These are phyloP conservation scores for Gallinago stenura DNA, from an alignment of 2,797 vertebrate species.

Conservation along the genomic window DNA sequence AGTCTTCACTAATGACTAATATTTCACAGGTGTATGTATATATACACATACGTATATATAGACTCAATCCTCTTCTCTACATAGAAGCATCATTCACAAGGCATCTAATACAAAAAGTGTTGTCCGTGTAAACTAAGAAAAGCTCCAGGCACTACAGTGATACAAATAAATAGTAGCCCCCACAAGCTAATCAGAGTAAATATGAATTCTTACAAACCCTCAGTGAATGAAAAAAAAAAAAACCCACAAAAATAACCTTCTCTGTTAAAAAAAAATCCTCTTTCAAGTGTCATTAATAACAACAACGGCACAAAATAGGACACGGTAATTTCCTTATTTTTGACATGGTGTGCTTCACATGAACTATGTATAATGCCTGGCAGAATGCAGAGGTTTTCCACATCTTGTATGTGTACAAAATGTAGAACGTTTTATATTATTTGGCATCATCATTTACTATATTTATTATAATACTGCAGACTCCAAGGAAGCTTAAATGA, in stretches of 20 bases:
- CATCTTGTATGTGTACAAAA: background rate
- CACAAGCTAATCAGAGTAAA: background rate
- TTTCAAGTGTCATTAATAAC: background rate
- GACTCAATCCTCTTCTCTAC: background rate
- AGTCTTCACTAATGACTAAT: background rate
- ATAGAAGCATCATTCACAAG: background rate
- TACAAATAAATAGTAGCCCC: background rate
- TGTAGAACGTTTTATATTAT: background rate
- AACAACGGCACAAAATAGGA: background rate
- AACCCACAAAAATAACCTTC: background rate
- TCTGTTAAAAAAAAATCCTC: background rate
- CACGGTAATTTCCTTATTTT: background rate
- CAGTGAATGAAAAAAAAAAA: background rate
- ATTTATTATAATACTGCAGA: background rate
- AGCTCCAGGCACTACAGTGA: background rate
- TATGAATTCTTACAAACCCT: background rate
- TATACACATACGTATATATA: rapidly evolving
- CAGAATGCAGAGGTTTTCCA: background rate
- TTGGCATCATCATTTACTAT: background rate
- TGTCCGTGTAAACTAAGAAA: background rate
- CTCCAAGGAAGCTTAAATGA: background rate
- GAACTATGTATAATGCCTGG: background rate
- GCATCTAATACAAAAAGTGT: background rate
- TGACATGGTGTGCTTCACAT: background rate
- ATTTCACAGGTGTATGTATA: rapidly evolving